Percentiles rank a stretch among this genome's conserved stretches.
These are phyloP conservation scores for Porites rus DNA, from an alignment of 92 coral and sea anemone species.

Conservation along the genomic window DNA sequence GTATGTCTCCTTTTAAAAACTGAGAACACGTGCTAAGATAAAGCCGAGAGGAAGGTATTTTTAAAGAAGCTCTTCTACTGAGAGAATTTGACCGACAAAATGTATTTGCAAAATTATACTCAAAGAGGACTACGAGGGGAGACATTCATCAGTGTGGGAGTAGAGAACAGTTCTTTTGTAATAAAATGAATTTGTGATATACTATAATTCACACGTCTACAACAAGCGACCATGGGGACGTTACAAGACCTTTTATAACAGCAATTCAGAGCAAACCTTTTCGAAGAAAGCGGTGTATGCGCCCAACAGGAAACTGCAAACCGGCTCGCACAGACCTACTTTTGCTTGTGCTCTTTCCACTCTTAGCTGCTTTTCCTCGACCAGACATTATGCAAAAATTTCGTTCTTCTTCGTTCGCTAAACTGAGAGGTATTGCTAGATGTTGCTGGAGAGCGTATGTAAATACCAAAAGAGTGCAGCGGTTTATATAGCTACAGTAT, in stretches of 20 bases:
- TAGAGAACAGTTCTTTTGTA: too few relatives aligned
- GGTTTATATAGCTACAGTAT: background rate
- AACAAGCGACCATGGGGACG: background rate
- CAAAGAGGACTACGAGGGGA: too few relatives aligned
- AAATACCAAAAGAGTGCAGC: background rate
- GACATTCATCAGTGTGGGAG: too few relatives aligned
- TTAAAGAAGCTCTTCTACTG: too few relatives aligned
- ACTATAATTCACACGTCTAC: background rate
- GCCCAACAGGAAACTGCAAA: slow-evolving; percentile 74
- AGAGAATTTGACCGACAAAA: too few relatives aligned
- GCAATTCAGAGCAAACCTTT: slow-evolving; percentile 46
- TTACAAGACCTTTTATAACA: background rate
- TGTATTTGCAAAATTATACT: too few relatives aligned
- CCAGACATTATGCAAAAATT: slow-evolving; percentile 59
- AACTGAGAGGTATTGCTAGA: background rate
- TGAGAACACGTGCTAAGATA: too few relatives aligned
- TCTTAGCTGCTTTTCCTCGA: slow-evolving; percentile 63
- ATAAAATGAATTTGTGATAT: too few relatives aligned
- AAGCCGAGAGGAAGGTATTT: too few relatives aligned
- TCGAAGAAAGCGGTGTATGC: slow-evolving; percentile 77
- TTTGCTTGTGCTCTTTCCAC: slow-evolving; percentile 48
- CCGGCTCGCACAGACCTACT: slow-evolving; percentile 70
- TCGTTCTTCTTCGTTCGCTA: background rate
- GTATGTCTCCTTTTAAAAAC: too few relatives aligned
- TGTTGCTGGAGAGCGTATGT: slow-evolving; percentile 4